phyloP scores from a whole-genome alignment of 2,113 vertebrate species.

The Anser cygnoides region DNA sequence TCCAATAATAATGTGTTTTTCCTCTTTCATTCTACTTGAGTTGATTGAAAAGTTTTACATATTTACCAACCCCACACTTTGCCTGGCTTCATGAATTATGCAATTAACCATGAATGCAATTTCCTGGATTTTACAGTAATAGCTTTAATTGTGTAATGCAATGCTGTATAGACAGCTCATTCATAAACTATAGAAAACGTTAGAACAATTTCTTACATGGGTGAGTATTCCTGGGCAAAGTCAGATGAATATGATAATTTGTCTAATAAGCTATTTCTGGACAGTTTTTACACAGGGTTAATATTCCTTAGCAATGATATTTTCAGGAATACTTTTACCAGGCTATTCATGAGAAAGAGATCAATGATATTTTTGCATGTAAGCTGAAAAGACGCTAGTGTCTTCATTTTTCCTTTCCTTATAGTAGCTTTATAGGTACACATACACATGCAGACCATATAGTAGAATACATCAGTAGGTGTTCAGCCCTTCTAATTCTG shows the following conservation, averaged over 20 bases:
- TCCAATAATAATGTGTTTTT: conserved; percentile 26
- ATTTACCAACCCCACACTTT: conserved; percentile 25
- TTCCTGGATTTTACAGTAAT: conserved; percentile 43
- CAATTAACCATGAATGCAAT: conserved; percentile 40
- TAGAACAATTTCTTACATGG: conserved; percentile 1
- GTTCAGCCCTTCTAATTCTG: not conserved
- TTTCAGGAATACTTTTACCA: not conserved
- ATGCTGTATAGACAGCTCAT: not conserved
- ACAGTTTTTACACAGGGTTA: not conserved
- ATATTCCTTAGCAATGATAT: not conserved
- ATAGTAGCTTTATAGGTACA: not conserved
- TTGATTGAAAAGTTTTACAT: conserved; percentile 57
- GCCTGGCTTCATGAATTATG: conserved; percentile 30
- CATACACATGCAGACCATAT: rapidly evolving
- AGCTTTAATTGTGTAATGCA: conserved; percentile 43
- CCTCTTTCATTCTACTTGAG: conserved; percentile 27
- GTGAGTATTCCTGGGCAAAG: not conserved
- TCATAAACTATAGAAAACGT: not conserved
- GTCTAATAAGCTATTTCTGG: not conserved
- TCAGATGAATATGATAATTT: not conserved
- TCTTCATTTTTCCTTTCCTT: not conserved
- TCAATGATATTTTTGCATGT: not conserved
- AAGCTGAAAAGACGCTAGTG: not conserved
- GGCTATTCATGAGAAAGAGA: not conserved
- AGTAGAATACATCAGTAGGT: not conserved